Evolutionary conservation across 1,140 invertebrate species (phyloP).

Genomic region (Drosophila equinoxialis): DNA sequence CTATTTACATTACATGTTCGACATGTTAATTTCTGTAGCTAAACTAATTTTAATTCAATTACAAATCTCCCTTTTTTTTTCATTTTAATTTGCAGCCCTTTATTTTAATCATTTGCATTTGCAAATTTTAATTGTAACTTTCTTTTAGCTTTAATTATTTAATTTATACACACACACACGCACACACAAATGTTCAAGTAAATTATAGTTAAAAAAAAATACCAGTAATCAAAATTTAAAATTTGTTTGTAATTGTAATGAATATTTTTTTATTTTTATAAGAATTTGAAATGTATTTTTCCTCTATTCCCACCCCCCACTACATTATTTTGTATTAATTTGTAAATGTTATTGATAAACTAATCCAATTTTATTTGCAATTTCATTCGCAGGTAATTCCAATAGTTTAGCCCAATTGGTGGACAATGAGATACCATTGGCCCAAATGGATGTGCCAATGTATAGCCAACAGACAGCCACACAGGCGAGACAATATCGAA

Average conservation of each 20-base stretch:
- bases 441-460: conserved; percentile 83
- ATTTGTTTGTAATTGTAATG: conserved; percentile 78
- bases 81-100: conserved; percentile 64
- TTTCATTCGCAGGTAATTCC: conserved; percentile 84
- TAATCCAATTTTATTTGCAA: neutral
- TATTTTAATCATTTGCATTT: conserved; percentile 67
- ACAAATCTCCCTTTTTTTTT: neutral
- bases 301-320: too few species aligned
- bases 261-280: conserved; percentile 41
- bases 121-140: conserved; percentile 26
- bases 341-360: conserved; percentile 15
- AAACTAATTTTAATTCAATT: conserved; percentile 54
- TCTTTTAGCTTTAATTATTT: conserved; percentile 13
- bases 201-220: conserved; percentile 39
- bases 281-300: conserved; percentile 40
- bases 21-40: conserved; percentile 20
- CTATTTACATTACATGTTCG: conserved; percentile 40
- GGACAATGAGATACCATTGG: conserved; percentile 86
- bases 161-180: conserved; percentile 37
- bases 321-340: neutral
- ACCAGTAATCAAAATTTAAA: conserved; percentile 57
- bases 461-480: conserved; percentile 65
- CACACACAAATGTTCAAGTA: conserved; percentile 26
- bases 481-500: conserved; percentile 67
- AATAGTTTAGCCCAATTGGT: conserved; percentile 87